Base-by-base conservation (phyloP, 2,113 vertebrate species). In the Pterocles orientalis region DNA sequence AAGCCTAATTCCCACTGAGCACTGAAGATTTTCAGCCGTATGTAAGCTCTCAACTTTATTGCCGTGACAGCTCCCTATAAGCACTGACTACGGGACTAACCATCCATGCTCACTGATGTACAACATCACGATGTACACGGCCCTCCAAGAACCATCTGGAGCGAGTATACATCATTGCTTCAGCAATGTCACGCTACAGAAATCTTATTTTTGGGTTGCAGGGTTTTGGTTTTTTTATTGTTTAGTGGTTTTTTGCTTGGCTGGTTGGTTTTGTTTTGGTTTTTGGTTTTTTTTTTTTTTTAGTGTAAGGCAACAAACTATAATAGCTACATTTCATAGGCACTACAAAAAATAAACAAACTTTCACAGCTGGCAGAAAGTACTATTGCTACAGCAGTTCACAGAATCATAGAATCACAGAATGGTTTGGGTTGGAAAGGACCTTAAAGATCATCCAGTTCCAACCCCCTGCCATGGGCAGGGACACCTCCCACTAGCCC, bases 371-470 rank as follows among this genome's bases (percentile, higher is more conserved):
- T 90, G 43, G 45, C 45, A 53, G 51, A 23, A 91, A 82, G 18
- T 48, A 11, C 10, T 77, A 1, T 0, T 34, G 6, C 6, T 75
- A 39, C 1, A 36, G 33, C 26, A 29, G 7, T 6, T 88, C 56
- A 41, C 13, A 41, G 41, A 41, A 41, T 41, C 14, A 41, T 41
- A 41, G 41, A 13, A 41, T 41, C 12, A 41, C 41, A 41, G 41
- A 14, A 14, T 41, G 41, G 41, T 41, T 41, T 41, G 41, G 41
- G 14, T 41, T 41, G 41, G 41, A 41, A 41, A 13, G 41, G 41
- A 41, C 41, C 41, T 41, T 41, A 41, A 14, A 41, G 41, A 41
- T 14, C 12, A 41, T 14, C 41, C 41, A 41, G 41, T 41, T 11
- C 41, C 41, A 41, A 41, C 41, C 41, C 41, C 41, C 41, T 41